Evolutionary conservation across 2,888 invertebrate genomes (phyloP).

Genomic region (Neria commutata): DNA sequence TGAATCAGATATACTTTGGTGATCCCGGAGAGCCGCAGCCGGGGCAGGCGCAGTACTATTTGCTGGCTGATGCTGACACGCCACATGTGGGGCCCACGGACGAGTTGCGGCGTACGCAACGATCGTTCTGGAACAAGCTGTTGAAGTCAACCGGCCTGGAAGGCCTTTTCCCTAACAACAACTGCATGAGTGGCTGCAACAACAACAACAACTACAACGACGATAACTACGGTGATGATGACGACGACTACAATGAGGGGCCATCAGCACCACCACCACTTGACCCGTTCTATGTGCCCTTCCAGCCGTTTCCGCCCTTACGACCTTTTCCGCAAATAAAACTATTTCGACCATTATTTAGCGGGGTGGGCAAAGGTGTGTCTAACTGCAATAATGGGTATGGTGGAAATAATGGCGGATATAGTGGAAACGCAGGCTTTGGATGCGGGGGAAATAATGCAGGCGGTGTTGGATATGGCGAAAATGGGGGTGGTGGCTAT

Average conservation of each 20-base stretch:
- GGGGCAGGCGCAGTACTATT: constrained; percentile 40
- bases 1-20: background rate
- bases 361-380: constrained; percentile 26
- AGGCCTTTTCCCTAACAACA: constrained; percentile 17
- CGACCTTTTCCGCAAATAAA: constrained; percentile 35
- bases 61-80: constrained; percentile 43
- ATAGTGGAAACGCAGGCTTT: too few species aligned
- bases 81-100: constrained; percentile 36
- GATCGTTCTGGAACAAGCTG: constrained; percentile 41
- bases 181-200: constrained; percentile 36
- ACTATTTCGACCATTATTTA: constrained; percentile 25
- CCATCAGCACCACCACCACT: constrained; percentile 1
- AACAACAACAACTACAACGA: constrained; percentile 35
- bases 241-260: constrained; percentile 1
- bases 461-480: too few species aligned
- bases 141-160: constrained; percentile 25
- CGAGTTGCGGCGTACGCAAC: constrained; percentile 40
- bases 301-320: constrained; percentile 43
- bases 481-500: background rate
- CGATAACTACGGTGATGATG: background rate
- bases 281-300: background rate
- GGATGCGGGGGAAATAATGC: too few species aligned
- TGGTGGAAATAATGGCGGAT: background rate
- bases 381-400: constrained; percentile 13
- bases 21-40: constrained; percentile 27